phyloP scores from a whole-genome alignment of 2,888 invertebrate genomes.

The Pollenia griseotomentosa region DNA sequence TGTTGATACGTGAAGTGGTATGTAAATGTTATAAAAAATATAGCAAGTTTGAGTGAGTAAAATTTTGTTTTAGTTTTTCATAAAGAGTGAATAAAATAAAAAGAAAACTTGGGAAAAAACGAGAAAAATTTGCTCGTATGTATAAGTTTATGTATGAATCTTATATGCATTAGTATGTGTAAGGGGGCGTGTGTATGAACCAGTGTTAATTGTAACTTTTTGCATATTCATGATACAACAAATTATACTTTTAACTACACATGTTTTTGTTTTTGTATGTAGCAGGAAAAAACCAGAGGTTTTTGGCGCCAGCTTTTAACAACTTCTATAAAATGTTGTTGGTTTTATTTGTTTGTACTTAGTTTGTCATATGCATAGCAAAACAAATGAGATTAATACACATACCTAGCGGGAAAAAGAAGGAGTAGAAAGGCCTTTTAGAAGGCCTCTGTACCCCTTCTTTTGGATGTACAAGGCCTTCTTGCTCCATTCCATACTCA shows the following conservation, averaged over 20 bases:
- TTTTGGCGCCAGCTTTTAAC: conserved; percentile 63
- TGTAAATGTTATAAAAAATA: conserved; percentile 4
- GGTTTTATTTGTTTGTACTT: conserved; percentile 45
- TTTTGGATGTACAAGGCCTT: too few species aligned
- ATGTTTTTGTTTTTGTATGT: neutral
- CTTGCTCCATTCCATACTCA: too few species aligned
- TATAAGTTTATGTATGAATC: too few species aligned
- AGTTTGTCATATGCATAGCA: conserved; percentile 57
- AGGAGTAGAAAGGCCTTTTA: too few species aligned
- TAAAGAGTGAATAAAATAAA: conserved; percentile 1
- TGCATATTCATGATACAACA: conserved; percentile 62
- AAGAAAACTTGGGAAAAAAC: neutral
- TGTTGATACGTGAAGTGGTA: conserved; percentile 13
- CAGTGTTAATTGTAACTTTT: conserved; percentile 16
- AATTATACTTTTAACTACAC: conserved; percentile 45
- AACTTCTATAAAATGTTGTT: conserved; percentile 55
- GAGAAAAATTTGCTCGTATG: neutral
- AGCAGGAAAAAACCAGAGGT: conserved; percentile 3
- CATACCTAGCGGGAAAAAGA: too few species aligned
- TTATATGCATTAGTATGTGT: neutral
- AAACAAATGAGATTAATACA: conserved; percentile 47
- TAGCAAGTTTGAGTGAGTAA: neutral
- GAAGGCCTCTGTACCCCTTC: too few species aligned
- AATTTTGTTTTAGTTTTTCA: conserved; percentile 4
- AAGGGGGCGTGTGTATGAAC: neutral